A percentile compares a stretch with the other conserved stretches of the same genome.
phyloP scores from a whole-genome alignment of 2,797 vertebrate genomes.

The Mionectes olivaceus region DNA sequence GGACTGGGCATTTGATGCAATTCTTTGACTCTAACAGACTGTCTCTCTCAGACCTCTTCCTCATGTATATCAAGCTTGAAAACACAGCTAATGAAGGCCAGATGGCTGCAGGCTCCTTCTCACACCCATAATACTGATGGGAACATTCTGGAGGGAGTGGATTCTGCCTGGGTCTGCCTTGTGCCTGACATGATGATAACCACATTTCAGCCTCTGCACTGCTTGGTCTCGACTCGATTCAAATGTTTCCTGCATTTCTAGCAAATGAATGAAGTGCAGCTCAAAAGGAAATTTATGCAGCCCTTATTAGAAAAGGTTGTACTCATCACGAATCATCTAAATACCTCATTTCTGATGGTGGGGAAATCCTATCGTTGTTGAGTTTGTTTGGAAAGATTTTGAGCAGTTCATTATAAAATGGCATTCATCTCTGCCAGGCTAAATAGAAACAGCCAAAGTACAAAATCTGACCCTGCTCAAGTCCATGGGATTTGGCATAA shows the following conservation, averaged over 20 bases:
- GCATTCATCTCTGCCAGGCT: slow-evolving; percentile 20
- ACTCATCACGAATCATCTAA: slow-evolving; percentile 3
- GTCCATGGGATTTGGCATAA: background rate
- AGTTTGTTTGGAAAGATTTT: slow-evolving; percentile 39
- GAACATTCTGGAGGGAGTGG: slow-evolving; percentile 60
- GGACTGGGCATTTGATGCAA: background rate
- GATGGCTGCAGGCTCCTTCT: slow-evolving; percentile 64
- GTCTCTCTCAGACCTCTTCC: slow-evolving; percentile 26
- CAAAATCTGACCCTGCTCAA: background rate
- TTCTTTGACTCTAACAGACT: background rate
- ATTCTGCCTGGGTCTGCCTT: slow-evolving; percentile 33
- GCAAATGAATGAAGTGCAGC: slow-evolving; percentile 34
- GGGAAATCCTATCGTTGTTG: slow-evolving; percentile 50
- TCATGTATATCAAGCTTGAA: slow-evolving; percentile 21
- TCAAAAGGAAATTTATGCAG: slow-evolving; percentile 38
- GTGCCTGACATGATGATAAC: slow-evolving; percentile 41
- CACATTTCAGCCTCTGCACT: slow-evolving; percentile 28
- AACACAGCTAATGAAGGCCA: slow-evolving; percentile 68
- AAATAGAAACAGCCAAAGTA: background rate
- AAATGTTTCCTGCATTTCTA: slow-evolving; percentile 49
- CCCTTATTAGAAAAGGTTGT: slow-evolving; percentile 37
- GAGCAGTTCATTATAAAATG: slow-evolving; percentile 34
- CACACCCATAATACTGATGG: slow-evolving; percentile 51
- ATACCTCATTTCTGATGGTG: slow-evolving; percentile 1
- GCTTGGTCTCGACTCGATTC: slow-evolving; percentile 31